Base-by-base conservation (phyloP, 2,113 vertebrate genomes). In the Xenopus laevis region DNA sequence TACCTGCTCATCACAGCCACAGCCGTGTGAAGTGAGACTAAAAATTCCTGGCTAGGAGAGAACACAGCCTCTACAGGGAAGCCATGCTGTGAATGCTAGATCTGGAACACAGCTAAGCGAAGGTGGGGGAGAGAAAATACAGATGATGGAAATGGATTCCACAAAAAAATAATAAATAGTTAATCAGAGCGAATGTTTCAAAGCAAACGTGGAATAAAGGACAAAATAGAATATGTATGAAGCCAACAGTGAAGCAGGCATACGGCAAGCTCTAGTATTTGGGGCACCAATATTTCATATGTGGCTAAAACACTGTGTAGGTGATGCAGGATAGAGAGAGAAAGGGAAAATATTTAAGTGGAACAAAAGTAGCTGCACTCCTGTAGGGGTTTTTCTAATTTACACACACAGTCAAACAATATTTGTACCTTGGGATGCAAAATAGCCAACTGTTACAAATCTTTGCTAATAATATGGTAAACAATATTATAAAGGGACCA, bases 161-260 rank as follows among this genome's bases (percentile, higher is more conserved):
- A 59, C 57, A 59, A 59, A 59, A 47, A 50, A 50, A 10, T 13
- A 50, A 50, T 50, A 50, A n/a, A 20, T 59, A 20, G n/a, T 21
- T 59, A n/a, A 59, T 59, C 57, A 59, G 57, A 21, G 2, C n/a
- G 20, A 59, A 21, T 20, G 10, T 59, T 59, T 21, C 57, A 59
- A 59, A 59, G 57, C 17, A 59, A 21, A 50, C 3, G 47, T 1
- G 10, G 47, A 50, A 50, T 27, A 50, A 50, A 50, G 47, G 47
- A 50, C 33, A 40, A 16, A 50, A 50, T 50, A 50, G 1, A 50
- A 50, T 50, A 50, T 50, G 47, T 50, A 50, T 50, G 57, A 59
- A 59, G 57, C 5, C 8, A 79, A 64, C 13, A 80, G 78, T 68
- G 71, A 78, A 75, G 13, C 64, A 68, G 79, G 79, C 50, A 79